Base-by-base conservation (phyloP, 2,888 invertebrate genomes). In the Allacma fusca region DNA sequence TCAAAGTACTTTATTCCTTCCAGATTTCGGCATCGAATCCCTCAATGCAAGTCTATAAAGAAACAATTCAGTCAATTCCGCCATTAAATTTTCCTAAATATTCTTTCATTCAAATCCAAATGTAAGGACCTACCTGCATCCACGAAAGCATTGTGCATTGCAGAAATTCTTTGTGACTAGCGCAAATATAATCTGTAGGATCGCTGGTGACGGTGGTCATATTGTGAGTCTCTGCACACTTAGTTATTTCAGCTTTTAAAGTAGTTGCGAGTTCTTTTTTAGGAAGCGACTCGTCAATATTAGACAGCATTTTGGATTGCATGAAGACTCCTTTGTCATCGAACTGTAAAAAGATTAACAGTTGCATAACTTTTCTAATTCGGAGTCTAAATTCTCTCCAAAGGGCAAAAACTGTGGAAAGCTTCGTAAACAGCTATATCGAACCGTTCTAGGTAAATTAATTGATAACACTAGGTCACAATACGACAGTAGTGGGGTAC, bases 21-120 rank as follows among this genome's bases (percentile, higher is more conserved):
- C 69, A 69, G 69, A 69, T 69, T 69, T 69, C 34, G 5, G 69
- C 19, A 34, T 69, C 69, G 40, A 34, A 69, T 19, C 40, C 26
- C 16, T 69, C 69, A n/a, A 69, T n/a, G 21, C 69, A 69, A 34
- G 69, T 40, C 69, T 69, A 24, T 9, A 69, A 40, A 69, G 2
- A 34, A 7, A 34, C 7, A n/a, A 34, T 5, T 62, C 62, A 19
- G 7, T 40, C 13, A 40, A 40, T 40, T 40, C 40, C 40, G 5
- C 13, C 13, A 40, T 9, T 40, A 9, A 40, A 40, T 40, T 40
- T 5, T 40, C 5, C 13, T 40, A 9, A 59, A 21, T 59, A 23
- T 13, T 59, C 19, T 59, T 13, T 7, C n/a, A 59, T 19, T 59
- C 4, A 13, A 5, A 21, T 13, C 5, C 59, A 7, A 16, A 50